These are phyloP conservation scores for Ornithorhynchus anatinus DNA, from an alignment of 2,113 vertebrate species.

Conservation along the genomic window DNA sequence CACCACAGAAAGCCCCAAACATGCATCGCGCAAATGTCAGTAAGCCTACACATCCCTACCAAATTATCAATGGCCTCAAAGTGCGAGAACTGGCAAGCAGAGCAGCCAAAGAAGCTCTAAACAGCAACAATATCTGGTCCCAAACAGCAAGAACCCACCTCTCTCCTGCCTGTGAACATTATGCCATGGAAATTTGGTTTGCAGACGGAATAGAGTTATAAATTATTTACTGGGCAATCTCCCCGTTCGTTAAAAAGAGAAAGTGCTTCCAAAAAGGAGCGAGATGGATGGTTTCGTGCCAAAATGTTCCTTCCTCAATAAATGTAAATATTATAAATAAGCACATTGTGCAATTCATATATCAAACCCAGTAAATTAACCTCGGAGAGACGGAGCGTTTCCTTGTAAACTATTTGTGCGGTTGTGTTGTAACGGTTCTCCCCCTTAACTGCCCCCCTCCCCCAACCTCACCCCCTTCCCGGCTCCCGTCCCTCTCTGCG, in stretches of 20 bases:
- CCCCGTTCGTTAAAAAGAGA: constrained; percentile 17
- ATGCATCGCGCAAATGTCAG: too few species aligned
- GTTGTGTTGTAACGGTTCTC: too few species aligned
- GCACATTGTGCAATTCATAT: neutral
- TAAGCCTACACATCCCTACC: too few species aligned
- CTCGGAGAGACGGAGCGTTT: fast-evolving
- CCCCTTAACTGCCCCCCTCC: too few species aligned
- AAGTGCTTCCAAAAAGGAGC: neutral
- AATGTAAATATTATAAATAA: constrained; percentile 3
- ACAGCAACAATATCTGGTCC: neutral
- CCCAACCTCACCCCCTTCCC: fast-evolving
- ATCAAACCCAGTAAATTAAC: fast-evolving
- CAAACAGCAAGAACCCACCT: fast-evolving
- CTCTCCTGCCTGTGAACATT: fast-evolving
- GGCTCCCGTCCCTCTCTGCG: too few species aligned
- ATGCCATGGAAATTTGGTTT: fast-evolving
- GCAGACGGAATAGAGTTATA: neutral
- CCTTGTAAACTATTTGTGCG: too few species aligned
- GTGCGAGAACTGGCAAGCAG: neutral
- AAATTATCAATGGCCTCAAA: too few species aligned
- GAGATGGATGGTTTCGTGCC: neutral
- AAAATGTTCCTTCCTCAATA: neutral
- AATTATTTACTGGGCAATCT: neutral
- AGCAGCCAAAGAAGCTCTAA: neutral
- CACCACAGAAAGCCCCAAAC: too few species aligned